phyloP scores from a whole-genome alignment of 2,888 invertebrate species.

The Zygogramma bicolorata region DNA sequence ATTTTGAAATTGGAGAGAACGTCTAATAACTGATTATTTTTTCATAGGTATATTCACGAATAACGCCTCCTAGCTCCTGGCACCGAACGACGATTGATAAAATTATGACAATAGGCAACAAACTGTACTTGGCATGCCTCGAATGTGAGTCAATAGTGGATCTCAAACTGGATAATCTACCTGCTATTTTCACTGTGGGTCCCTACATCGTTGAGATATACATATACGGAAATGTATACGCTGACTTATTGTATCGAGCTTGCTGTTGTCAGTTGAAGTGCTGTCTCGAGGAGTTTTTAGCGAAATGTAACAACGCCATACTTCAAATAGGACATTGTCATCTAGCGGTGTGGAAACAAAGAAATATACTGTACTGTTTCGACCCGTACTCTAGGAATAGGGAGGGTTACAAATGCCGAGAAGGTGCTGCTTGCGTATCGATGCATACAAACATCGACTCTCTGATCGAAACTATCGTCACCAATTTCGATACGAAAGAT shows the following conservation, averaged over 20 bases:
- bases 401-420: slow-evolving; percentile 69
- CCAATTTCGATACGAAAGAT: slow-evolving; percentile 69
- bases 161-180: slow-evolving; percentile 70
- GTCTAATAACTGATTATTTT: too few relatives aligned
- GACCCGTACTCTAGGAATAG: slow-evolving; percentile 75
- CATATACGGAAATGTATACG: slow-evolving; percentile 70
- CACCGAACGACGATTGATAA: slow-evolving; percentile 72
- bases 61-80: slow-evolving; percentile 75
- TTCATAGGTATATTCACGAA: slow-evolving; percentile 71
- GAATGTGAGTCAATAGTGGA: slow-evolving; percentile 68
- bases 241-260: slow-evolving; percentile 67
- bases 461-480: slow-evolving; percentile 69
- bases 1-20: too few relatives aligned
- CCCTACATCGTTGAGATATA: slow-evolving; percentile 72
- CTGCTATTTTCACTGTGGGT: slow-evolving; percentile 71
- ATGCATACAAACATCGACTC: slow-evolving; percentile 74
- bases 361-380: slow-evolving; percentile 74
- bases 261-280: slow-evolving; percentile 68
- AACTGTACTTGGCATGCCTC: slow-evolving; percentile 70
- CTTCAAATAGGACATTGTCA: slow-evolving; percentile 73
- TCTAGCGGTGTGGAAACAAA: slow-evolving; percentile 75
- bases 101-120: slow-evolving; percentile 71
- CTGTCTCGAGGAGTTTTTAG: slow-evolving; percentile 70
- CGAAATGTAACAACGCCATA: slow-evolving; percentile 66
- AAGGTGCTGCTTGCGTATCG: slow-evolving; percentile 72